Percentiles rank a stretch among this genome's conserved stretches.
Evolutionary conservation across 2,888 invertebrate species (phyloP).

Genomic region (Cerastis rubricosa): DNA sequence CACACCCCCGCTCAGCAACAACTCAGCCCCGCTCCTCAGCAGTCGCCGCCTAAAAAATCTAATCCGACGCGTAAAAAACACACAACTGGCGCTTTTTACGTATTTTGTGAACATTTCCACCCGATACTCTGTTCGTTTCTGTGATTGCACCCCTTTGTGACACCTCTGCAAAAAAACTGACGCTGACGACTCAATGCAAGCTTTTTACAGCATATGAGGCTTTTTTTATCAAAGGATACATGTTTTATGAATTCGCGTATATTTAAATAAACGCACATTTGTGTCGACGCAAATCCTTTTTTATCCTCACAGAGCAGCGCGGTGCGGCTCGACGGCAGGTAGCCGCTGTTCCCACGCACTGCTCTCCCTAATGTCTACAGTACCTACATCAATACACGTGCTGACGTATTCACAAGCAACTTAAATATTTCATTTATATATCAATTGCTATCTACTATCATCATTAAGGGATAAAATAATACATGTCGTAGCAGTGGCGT

Average conservation of each 20-base stretch:
- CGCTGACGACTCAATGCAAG: constrained; percentile 81
- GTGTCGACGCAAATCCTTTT: constrained; percentile 73
- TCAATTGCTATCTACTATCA: not conserved
- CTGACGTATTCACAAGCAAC: not conserved
- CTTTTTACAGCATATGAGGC: constrained; percentile 47
- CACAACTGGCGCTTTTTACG: constrained; percentile 76
- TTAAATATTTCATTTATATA: constrained; percentile 15
- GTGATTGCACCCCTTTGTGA: constrained; percentile 77
- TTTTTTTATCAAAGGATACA: constrained; percentile 58
- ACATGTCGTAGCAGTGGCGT: constrained; percentile 51
- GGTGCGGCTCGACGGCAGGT: constrained; percentile 69
- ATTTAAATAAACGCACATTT: constrained; percentile 73
- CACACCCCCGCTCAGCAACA: not conserved
- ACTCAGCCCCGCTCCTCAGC: not conserved
- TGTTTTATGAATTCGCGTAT: constrained; percentile 69
- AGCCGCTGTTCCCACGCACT: constrained; percentile 61
- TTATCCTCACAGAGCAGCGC: constrained; percentile 64
- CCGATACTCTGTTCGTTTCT: constrained; percentile 68
- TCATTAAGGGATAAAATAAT: not conserved
- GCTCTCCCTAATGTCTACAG: not conserved
- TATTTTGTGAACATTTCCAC: constrained; percentile 67
- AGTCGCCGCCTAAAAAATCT: constrained; percentile 53
- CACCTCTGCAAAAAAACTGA: constrained; percentile 63
- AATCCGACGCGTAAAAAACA: constrained; percentile 73
- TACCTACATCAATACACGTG: not conserved